Evolutionary conservation across 2,113 vertebrate species (phyloP), one percentile per base, ranked within the genome.

Genomic region (Deroptyus accipitrinus): DNA sequence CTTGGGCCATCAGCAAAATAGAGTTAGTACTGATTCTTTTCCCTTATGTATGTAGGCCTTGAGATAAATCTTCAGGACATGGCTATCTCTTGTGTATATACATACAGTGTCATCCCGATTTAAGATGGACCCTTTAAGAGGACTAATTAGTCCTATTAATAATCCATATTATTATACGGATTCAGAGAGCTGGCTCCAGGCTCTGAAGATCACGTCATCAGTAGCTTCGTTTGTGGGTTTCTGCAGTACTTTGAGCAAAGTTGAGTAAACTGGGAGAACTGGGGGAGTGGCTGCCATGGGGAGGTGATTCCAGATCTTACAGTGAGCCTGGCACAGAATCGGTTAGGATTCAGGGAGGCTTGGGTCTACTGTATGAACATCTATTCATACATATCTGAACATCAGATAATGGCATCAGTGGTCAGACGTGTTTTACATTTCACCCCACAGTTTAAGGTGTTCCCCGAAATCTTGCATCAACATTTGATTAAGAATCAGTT

Each of bases 391-490:
- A 24, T 59, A 59, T 35, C 57, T 24, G 33, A 59, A 24, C 33
- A 59, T 83, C 62, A 68, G 64, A 78, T 83, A 88, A 64, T 33
- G 31, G 66, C 57, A 92, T 17, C 11, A 57, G 79, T 55, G 30
- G 69, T 72, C 62, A 94, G 44, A 69, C 14, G 39, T 88, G 51
- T 68, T 92, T 88, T 75, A 27, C 69, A 59, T 80, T 92, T 95
- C 62, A 83, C 37, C 46, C 49, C 37, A 30, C 35, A 57, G 15
- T 83, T 91, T 70, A 69, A 94, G 52, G 81, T 62, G 42, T 95
- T 94, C 66, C 51, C 81, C 91, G 75, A 91, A 92, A 91, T 79
- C 77, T 92, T 95, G 33, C 42, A 87, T 92, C 83, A 81, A 33
- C 35, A 18, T 42, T 72, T 84, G 66, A 84, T 86, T 49, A 84